A percentile compares a stretch with the other conserved stretches of the same genome.
These are phyloP conservation scores for Melipona beecheii DNA, from an alignment of 2,888 invertebrate genomes.

Conservation along the genomic window DNA sequence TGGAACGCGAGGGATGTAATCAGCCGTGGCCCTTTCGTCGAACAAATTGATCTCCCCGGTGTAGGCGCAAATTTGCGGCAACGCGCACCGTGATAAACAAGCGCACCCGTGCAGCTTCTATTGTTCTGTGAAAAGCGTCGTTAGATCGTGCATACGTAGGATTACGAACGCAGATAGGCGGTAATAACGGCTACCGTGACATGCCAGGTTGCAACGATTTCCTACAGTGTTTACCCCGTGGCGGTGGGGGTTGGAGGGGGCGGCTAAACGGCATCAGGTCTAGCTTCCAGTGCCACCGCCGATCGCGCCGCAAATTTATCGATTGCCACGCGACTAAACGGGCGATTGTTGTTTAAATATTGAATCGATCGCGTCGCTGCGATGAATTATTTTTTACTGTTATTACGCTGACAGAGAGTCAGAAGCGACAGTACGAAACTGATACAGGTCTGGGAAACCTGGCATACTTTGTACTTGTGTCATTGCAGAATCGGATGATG, in stretches of 20 bases:
- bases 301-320: slow-evolving; percentile 28
- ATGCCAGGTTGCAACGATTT: slow-evolving; percentile 69
- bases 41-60: slow-evolving; percentile 66
- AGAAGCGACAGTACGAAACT: background rate
- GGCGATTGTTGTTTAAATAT: slow-evolving; percentile 24
- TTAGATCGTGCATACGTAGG: slow-evolving; percentile 51
- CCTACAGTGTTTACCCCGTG: slow-evolving; percentile 60
- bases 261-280: slow-evolving; percentile 31
- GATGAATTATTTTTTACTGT: slow-evolving; percentile 3
- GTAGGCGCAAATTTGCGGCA: slow-evolving; percentile 64
- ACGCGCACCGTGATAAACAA: slow-evolving; percentile 66
- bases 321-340: background rate
- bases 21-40: slow-evolving; percentile 60
- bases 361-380: background rate
- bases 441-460: background rate
- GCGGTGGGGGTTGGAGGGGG: background rate
- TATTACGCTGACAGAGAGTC: background rate
- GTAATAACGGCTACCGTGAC: slow-evolving; percentile 71
- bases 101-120: slow-evolving; percentile 59
- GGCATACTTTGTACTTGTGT: background rate
- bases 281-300: slow-evolving; percentile 22
- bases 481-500: background rate
- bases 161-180: slow-evolving; percentile 68
- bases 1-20: slow-evolving; percentile 57
- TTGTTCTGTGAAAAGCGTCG: slow-evolving; percentile 70